phyloP scores from a whole-genome alignment of 2,888 invertebrate species.

The Drosophila macrospina region DNA sequence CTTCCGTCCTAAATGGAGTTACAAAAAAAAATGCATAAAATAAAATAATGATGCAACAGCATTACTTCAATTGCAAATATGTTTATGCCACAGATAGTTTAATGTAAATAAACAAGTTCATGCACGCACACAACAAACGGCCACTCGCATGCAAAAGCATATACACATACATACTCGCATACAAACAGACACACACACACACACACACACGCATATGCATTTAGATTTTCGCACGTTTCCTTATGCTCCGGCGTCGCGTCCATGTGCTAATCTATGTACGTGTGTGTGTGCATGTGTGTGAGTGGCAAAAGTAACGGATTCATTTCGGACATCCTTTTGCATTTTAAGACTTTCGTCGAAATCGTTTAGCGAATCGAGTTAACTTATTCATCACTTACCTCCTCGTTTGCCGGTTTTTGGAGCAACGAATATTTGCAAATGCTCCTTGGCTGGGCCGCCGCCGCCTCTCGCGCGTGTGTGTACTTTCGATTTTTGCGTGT shows the following conservation, averaged over 20 bases:
- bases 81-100: not conserved
- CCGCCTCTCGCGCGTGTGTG: constrained; percentile 41
- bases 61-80: not conserved
- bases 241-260: no score
- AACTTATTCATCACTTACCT: constrained; percentile 33
- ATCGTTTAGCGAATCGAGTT: not conserved
- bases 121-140: no score
- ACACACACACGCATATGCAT: not conserved
- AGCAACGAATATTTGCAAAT: not conserved
- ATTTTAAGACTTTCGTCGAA: not conserved
- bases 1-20: not conserved
- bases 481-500: constrained; percentile 50
- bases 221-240: no score
- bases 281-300: no score
- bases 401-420: constrained; percentile 38
- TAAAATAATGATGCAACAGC: constrained; percentile 33
- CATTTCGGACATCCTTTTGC: constrained; percentile 11
- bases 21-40: no score
- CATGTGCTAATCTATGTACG: no score
- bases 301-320: constrained; percentile 24
- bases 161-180: not conserved
- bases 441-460: constrained; percentile 8
- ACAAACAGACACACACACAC: no score
- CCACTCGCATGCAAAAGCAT: no score
- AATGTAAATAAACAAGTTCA: constrained; percentile 16